Evolutionary conservation across 2,113 vertebrate species (phyloP).

Genomic region (Trichomycterus rosablanca): DNA sequence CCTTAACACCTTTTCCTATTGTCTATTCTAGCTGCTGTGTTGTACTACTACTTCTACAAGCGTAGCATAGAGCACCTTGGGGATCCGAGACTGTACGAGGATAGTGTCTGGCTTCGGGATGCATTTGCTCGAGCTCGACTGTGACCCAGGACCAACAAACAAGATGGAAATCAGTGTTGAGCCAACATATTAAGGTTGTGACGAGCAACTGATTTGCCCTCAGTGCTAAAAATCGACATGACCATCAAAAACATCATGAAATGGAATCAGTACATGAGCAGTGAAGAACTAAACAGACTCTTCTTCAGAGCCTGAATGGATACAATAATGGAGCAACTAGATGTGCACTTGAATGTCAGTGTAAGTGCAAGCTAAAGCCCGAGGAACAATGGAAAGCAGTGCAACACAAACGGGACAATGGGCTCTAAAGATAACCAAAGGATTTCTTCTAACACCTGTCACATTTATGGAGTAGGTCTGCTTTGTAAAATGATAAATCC

Average conservation of each 20-base stretch:
- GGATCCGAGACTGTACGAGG: conserved; percentile 88
- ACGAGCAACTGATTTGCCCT: neutral
- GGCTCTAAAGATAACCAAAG: neutral
- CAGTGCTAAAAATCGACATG: neutral
- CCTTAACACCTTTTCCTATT: neutral
- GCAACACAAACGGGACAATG: neutral
- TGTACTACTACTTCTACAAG: conserved; percentile 96
- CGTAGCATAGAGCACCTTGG: conserved; percentile 85
- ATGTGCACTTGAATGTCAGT: neutral
- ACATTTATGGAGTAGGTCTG: no score
- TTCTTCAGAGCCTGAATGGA: neutral
- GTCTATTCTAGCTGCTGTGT: conserved; percentile 73
- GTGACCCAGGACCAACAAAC: conserved; percentile 54
- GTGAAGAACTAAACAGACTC: neutral
- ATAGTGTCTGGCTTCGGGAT: conserved; percentile 87
- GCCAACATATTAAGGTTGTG: neutral
- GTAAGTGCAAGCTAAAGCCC: neutral
- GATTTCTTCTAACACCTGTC: no score
- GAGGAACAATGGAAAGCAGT: neutral
- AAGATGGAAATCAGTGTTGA: neutral
- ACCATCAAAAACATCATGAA: neutral
- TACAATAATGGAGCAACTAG: neutral
- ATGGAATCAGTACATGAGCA: neutral
- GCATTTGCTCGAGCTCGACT: conserved; percentile 78
- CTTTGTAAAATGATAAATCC: no score